Conservation (phyloP, 2,797 vertebrate genomes). For the Coregonus suidteri region DNA sequence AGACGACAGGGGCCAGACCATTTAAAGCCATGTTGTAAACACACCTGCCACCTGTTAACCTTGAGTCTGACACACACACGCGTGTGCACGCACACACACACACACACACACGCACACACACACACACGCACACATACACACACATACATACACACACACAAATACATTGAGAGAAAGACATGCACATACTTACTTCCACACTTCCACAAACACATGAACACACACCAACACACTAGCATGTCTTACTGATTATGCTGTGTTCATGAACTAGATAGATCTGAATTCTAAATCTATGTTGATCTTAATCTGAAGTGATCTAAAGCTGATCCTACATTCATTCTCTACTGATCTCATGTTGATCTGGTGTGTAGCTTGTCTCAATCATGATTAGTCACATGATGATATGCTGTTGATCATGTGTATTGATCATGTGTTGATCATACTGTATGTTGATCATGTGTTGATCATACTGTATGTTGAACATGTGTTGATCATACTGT, state of each 20-base stretch:
- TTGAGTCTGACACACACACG: constrained; percentile 21
- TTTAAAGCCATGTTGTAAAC: constrained; percentile 9
- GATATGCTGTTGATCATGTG: constrained; percentile 15
- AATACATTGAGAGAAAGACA: not conserved
- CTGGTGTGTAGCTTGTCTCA: not conserved
- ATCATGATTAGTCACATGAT: not conserved
- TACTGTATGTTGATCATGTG: too few species aligned
- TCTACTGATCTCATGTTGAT: constrained; percentile 1
- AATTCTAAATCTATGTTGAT: not conserved
- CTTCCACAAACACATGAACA: not conserved
- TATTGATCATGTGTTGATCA: not conserved
- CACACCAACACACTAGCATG: not conserved
- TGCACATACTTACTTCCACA: not conserved
- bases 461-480: too few species aligned
- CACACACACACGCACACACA: too few species aligned
- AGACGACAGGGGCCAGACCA: constrained; percentile 36
- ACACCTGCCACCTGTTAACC: constrained; percentile 60
- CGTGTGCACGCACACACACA: not conserved
- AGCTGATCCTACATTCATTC: not conserved
- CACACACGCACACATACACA: not conserved
- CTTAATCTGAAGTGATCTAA: not conserved
- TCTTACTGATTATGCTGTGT: not conserved
- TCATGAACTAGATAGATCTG: not conserved
- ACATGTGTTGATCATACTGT: constrained; percentile 18
- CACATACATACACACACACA: too few species aligned